Percentiles rank a stretch among this genome's conserved stretches.
These are phyloP conservation scores for Iphiclides podalirius DNA, from an alignment of 2,888 invertebrate species.

Conservation along the genomic window DNA sequence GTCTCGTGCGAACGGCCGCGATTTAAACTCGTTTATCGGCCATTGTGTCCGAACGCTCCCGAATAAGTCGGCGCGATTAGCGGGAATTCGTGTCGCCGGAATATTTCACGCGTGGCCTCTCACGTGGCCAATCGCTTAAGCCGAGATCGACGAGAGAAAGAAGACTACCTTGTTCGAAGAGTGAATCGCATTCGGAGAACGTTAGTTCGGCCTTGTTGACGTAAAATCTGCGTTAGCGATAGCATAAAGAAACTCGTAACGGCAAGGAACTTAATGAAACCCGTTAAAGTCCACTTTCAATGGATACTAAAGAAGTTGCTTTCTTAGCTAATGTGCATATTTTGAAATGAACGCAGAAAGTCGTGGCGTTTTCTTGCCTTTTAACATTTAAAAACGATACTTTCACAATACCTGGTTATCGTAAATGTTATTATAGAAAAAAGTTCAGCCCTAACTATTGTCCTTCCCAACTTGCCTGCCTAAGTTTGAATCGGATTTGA, in stretches of 20 bases:
- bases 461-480: conserved; percentile 13
- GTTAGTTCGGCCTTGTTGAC: background rate
- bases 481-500: conserved; percentile 6
- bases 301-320: conserved; percentile 1
- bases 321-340: no score
- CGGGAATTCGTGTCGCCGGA: conserved; percentile 39
- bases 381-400: conserved; percentile 16
- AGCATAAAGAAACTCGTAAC: background rate
- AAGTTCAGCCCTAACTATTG: conserved; percentile 14
- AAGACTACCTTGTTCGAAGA: no score
- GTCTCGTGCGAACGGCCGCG: conserved; percentile 61
- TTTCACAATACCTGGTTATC: conserved; percentile 8
- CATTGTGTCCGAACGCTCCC: conserved; percentile 53
- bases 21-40: conserved; percentile 70
- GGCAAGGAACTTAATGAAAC: background rate
- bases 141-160: background rate
- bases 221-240: background rate
- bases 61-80: conserved; percentile 51
- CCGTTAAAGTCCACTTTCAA: background rate
- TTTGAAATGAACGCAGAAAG: background rate
- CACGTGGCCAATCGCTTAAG: background rate
- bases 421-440: conserved; percentile 18
- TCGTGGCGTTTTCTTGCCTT: background rate
- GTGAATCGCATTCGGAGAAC: no score
- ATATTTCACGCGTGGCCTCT: conserved; percentile 29